Base-by-base conservation (phyloP, 2,888 invertebrate species). In the Abscondita cerata region DNA sequence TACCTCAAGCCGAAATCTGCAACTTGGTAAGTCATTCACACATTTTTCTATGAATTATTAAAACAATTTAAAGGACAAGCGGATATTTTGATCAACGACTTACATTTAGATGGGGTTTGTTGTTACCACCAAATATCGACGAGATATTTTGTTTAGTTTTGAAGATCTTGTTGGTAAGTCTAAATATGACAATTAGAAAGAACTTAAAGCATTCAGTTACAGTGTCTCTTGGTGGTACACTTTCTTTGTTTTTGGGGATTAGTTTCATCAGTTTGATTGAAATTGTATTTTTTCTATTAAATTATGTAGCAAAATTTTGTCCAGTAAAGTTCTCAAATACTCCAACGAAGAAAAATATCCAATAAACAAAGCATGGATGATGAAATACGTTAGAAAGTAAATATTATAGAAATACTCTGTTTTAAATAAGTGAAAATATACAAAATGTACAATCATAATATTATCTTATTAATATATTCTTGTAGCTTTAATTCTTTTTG, bases 401-500 rank as follows among this genome's bases (percentile, higher is more conserved):
- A n/a, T n/a, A n/a, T n/a, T n/a, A n/a, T n/a, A n/a, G n/a, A n/a
- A n/a, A n/a, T n/a, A n/a, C n/a, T n/a, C n/a, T n/a, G n/a, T n/a
- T n/a, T n/a, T n/a, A n/a, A n/a, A n/a, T n/a, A n/a, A n/a, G n/a
- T n/a, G n/a, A n/a, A n/a, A n/a, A n/a, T n/a, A n/a, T n/a, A n/a
- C n/a, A n/a, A n/a, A n/a, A n/a, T n/a, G n/a, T n/a, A n/a, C n/a
- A n/a, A n/a, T n/a, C n/a, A n/a, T n/a, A n/a, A n/a, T n/a, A n/a
- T n/a, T n/a, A n/a, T n/a, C n/a, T n/a, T n/a, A n/a, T 57, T 44
- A 59, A 46, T 62, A 38, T n/a, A 66, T 55, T 52, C 19, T 75
- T 18, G 77, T 81, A 1, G 86, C 89, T 57, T 83, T 82, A 81
- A 78, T 81, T 95, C 91, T 79, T 97, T 97, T 67, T 89, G 87